Evolutionary conservation across 2,888 invertebrate genomes (phyloP), one percentile per base, ranked within the genome.

Genomic region (Cosmopolites sordidus): DNA sequence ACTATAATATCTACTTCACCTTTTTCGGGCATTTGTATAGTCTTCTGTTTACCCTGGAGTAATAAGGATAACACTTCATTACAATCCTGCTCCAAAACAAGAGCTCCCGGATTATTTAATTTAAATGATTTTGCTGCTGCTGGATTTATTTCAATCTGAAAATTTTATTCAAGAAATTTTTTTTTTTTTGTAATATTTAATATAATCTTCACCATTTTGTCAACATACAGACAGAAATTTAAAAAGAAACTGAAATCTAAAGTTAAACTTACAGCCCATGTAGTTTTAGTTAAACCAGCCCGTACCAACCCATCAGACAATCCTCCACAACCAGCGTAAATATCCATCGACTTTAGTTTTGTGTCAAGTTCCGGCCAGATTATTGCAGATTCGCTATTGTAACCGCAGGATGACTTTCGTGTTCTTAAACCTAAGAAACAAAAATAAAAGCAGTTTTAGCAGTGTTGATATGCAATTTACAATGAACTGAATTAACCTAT

Each of bases 81-180:
- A 57, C 78, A 78, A 62, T 80, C 47, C 6, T 77, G 76, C 12
- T 72, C 72, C 64, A 77, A 78, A 1, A 80, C 79, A 1, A 69
- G 72, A 49, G 75, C 72, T 1, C 70, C 64, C 0, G 78, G 76
- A 62, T 78, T 75, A 65, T 79, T 80, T 2, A 75, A 63, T 41
- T 73, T 61, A 64, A 75, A 80, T 1, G 54, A 45, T 65, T 83
- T 79, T 1, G 89, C 87, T 0, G 89, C 88, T 0, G 83, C 77
- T 58, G 82, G 80, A 56, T 85, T 77, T 61, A 83, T 83, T 68
- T 89, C 89, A 12, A 89, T 80, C 4, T 57, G 42, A 2, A 56
- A 50, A 6, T n/a, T n/a, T n/a, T n/a, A n/a, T n/a, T n/a, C n/a
- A n/a, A n/a, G n/a, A n/a, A n/a, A n/a, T n/a, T n/a, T n/a, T n/a